Conservation (phyloP, 2,888 invertebrate genomes). For the Sinelater perroti region DNA sequence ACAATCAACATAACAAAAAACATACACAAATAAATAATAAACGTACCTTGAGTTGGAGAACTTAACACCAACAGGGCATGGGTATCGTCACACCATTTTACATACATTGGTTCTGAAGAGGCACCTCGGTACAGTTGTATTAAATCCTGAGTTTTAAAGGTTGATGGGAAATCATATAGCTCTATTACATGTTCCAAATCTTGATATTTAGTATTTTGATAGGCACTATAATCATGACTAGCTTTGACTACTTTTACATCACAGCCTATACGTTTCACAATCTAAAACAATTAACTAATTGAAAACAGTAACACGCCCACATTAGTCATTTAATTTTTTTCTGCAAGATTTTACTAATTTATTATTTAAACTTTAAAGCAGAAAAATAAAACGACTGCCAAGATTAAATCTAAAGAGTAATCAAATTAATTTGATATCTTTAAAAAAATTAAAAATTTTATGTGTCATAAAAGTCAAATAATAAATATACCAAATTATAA, state of each 20-base stretch:
- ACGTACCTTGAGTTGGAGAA: conserved; percentile 55
- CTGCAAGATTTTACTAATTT: no score
- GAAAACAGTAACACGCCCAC: no score
- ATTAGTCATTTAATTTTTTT: no score
- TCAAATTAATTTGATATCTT: no score
- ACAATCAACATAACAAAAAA: no score
- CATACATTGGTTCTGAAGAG: conserved; percentile 57
- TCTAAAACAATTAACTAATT: conserved; percentile 49
- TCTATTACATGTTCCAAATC: conserved; percentile 59
- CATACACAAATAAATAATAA: conserved; percentile 1
- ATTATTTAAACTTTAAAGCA: no score
- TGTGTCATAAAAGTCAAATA: no score
- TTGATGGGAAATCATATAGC: conserved; percentile 57
- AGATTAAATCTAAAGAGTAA: not conserved
- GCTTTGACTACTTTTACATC: conserved; percentile 52
- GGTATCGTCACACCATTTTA: conserved; percentile 60
- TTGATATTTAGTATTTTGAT: conserved; percentile 46
- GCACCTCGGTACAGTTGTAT: conserved; percentile 57
- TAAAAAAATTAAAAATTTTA: no score
- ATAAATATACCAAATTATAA: no score
- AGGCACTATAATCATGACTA: conserved; percentile 52
- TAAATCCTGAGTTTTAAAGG: conserved; percentile 57
- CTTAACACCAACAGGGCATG: conserved; percentile 58
- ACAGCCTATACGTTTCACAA: conserved; percentile 52
- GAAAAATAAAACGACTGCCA: no score